Evolutionary conservation across 2,113 vertebrate genomes (phyloP), one percentile per base, ranked within the genome.

Genomic region (Silurus asotus): DNA sequence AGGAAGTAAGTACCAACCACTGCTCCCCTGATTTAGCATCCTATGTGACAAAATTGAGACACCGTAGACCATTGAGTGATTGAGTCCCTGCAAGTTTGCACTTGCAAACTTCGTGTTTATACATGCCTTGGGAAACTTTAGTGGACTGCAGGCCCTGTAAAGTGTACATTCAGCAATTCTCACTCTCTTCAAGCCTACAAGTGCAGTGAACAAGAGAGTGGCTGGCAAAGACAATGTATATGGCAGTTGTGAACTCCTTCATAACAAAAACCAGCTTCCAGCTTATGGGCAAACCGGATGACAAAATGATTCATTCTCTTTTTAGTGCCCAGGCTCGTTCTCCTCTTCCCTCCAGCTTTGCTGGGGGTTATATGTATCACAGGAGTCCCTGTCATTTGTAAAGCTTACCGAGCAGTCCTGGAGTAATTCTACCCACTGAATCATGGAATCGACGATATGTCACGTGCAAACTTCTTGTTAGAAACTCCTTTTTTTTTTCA

Each of bases 391-490:
- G 78, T 87, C 84, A 83, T 87, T 88, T 90, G 84, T 88, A 85
- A 90, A 87, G 83, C 78, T 84, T 87, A 86, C 28, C 23, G 72
- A 80, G 83, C 83, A 90, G 67, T 80, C 80, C 67, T 85, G 59
- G 79, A 82, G 86, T 88, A 88, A 90, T 90, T 86, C 85, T 77
- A 56, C 55, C 65, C 67, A 87, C 69, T 90, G 48, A 8, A 4
- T 87, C 62, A 81, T 9, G 4, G 28, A 74, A 79, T 86, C 86
- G 85, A 88, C 86, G n/a, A 64, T 85, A 72, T 81, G 49, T 87
- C 87, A 80, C 70, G 82, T 58, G 6, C 82, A 88, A 87, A 84
- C 90, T 90, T 87, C 84, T 90, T 88, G 70, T 91, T 89, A 87
- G 87, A 88, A 84, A 45, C 83, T 61, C 48, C 78, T 89, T 88